Base-by-base conservation (phyloP, 2,888 invertebrate genomes). In the Cryptocephalus primarius region DNA sequence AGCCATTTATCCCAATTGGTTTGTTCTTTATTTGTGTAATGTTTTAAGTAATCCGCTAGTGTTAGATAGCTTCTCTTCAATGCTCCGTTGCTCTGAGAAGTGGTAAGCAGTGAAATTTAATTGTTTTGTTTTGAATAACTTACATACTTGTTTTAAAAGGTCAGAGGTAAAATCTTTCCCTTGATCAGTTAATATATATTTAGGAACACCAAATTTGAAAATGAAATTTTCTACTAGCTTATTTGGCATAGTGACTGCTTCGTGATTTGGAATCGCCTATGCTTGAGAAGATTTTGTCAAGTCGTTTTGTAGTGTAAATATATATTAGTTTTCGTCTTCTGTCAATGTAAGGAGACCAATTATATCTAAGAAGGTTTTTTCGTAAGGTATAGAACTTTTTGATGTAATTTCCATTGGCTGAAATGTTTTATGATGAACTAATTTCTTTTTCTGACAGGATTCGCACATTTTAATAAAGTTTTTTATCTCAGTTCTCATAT, bases 131-230 rank as follows among this genome's bases (percentile, higher is more conserved):
- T 62, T 55, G 36, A 66, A 58, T 22, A 64, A 39, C 50, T 60
- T 60, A n/a, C 51, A 50, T 32, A 63, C 14, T 53, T 65, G 54
- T 55, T 61, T 60, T 3, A 68, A 50, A 41, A 66, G 32, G 9
- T 63, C 50, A 2, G 64, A 62, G 8, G 52, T 62, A 48, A 69
- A 68, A 44, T 68, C 59, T 9, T 60, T 55, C 2, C 66, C 69
- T 58, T 65, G 62, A 49, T 72, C 69, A 0, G 68, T 54, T 6
- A 56, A n/a, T 6, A 57, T 51, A 9, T 11, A 40, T 44, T 51
- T 32, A 6, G 54, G 53, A 32, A 53, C 54, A 14, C 52, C 53
- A 44, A 54, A 51, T 54, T 49, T 39, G 56, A 53, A 48, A 47
- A 62, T 51, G 41, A 55, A 55, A 40, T 53, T 11, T 44, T 8